These are phyloP conservation scores for Cephus rjabovi DNA, from an alignment of 2,888 invertebrate species.

Conservation along the genomic window DNA sequence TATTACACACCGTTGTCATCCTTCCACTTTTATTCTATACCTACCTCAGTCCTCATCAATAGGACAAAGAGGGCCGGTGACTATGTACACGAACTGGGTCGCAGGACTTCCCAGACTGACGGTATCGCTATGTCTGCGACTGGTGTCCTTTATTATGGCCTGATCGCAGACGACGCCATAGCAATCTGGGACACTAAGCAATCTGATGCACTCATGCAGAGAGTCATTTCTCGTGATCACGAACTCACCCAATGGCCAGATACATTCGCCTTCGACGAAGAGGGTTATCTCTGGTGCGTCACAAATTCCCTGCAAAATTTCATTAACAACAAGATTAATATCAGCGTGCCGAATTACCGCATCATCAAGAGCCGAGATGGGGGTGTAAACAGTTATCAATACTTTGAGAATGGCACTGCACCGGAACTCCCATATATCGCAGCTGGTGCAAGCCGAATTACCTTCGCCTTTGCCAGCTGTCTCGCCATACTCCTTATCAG, in stretches of 20 bases:
- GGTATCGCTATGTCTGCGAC: slow-evolving; percentile 81
- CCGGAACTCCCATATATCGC: slow-evolving; percentile 49
- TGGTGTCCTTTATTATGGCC: slow-evolving; percentile 78
- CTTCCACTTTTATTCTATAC: slow-evolving; percentile 75
- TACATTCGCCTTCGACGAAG: slow-evolving; percentile 76
- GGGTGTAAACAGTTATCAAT: slow-evolving; percentile 76
- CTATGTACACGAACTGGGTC: slow-evolving; percentile 72
- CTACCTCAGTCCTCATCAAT: slow-evolving; percentile 72
- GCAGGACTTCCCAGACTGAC: slow-evolving; percentile 77
- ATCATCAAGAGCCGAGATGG: slow-evolving; percentile 71
- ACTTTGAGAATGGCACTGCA: slow-evolving; percentile 52
- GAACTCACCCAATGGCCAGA: slow-evolving; percentile 80
- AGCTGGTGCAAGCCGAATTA: slow-evolving; percentile 37
- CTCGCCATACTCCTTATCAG: slow-evolving; percentile 34
- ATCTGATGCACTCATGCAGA: slow-evolving; percentile 71
- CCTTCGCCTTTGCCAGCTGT: slow-evolving; percentile 30
- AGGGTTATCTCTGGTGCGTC: slow-evolving; percentile 75
- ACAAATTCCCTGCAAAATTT: slow-evolving; percentile 78
- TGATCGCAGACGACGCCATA: slow-evolving; percentile 77
- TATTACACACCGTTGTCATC: slow-evolving; percentile 80
- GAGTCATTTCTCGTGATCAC: slow-evolving; percentile 76
- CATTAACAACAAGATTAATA: slow-evolving; percentile 72
- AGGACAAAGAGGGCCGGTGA: slow-evolving; percentile 63
- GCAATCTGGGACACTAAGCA: slow-evolving; percentile 77
- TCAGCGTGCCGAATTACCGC: slow-evolving; percentile 75